Percentiles rank a stretch among this genome's conserved stretches.
phyloP scores from a whole-genome alignment of 2,888 invertebrate species.

The Coenonympha glycerion region DNA sequence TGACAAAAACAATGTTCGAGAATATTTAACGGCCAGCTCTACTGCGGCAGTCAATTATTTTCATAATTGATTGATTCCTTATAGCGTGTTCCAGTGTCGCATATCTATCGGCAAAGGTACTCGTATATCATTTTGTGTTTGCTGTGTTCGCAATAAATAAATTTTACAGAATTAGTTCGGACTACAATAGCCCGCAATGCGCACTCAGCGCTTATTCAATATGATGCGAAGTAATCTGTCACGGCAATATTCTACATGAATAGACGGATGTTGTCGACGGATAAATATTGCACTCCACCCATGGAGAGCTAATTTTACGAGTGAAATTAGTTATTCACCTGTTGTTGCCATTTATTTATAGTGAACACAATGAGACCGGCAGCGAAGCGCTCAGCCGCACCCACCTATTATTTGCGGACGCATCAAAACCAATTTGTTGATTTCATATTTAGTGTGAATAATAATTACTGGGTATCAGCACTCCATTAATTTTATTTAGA shows the following conservation, averaged over 20 bases:
- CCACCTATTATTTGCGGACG: slow-evolving; percentile 61
- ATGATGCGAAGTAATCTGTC: slow-evolving; percentile 44
- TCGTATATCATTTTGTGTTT: slow-evolving; percentile 1
- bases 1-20: slow-evolving; percentile 59
- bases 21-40: slow-evolving; percentile 41
- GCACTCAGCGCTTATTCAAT: slow-evolving; percentile 29
- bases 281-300: slow-evolving; percentile 73
- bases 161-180: slow-evolving; percentile 21
- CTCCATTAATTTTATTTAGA: slow-evolving; percentile 9
- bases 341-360: slow-evolving; percentile 74
- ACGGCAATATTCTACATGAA: slow-evolving; percentile 52
- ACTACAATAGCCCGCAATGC: slow-evolving; percentile 23
- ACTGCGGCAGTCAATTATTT: slow-evolving; percentile 28
- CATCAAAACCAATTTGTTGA: slow-evolving; percentile 53
- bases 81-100: slow-evolving; percentile 7
- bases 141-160: slow-evolving; percentile 10
- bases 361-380: slow-evolving; percentile 61
- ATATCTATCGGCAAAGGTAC: too few species aligned
- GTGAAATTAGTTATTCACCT: slow-evolving; percentile 76
- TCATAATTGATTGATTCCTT: slow-evolving; percentile 20
- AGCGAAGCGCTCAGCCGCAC: slow-evolving; percentile 58
- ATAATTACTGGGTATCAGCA: slow-evolving; percentile 11
- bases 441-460: slow-evolving; percentile 35
- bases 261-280: slow-evolving; percentile 63
- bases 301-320: slow-evolving; percentile 71